Conservation (phyloP, 2,888 invertebrate genomes). For the Parnassius orleans region DNA sequence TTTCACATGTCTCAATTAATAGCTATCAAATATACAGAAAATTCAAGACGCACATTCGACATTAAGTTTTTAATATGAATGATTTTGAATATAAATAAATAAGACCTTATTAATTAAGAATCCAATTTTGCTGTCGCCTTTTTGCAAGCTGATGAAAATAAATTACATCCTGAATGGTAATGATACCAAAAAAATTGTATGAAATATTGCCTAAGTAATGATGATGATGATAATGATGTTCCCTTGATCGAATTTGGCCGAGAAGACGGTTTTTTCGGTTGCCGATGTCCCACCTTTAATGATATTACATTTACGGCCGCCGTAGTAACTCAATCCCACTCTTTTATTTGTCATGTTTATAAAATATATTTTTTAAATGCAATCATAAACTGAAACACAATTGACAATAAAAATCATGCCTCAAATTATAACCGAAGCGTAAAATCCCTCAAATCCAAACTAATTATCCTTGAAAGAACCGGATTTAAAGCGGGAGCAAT, state of each 20-base stretch:
- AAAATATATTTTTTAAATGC: slow-evolving; percentile 19
- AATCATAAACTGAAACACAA: slow-evolving; percentile 14
- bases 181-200: slow-evolving; percentile 64
- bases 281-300: slow-evolving; percentile 42
- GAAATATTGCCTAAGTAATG: slow-evolving; percentile 69
- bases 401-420: slow-evolving; percentile 28
- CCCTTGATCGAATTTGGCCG: not conserved
- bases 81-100: too few relatives aligned
- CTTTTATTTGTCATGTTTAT: slow-evolving; percentile 31
- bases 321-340: slow-evolving; percentile 45
- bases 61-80: too few relatives aligned
- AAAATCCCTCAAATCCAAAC: slow-evolving; percentile 46
- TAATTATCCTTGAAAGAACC: slow-evolving; percentile 57
- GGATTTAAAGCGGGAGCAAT: slow-evolving; percentile 56
- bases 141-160: slow-evolving; percentile 60
- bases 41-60: too few relatives aligned
- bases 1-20: too few relatives aligned
- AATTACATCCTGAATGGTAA: slow-evolving; percentile 59
- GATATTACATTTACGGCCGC: slow-evolving; percentile 35
- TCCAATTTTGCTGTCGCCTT: slow-evolving; percentile 54
- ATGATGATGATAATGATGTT: slow-evolving; percentile 60
- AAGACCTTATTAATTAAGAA: too few relatives aligned
- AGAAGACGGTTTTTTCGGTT: slow-evolving; percentile 42
- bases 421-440: slow-evolving; percentile 39
- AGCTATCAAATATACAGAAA: too few relatives aligned